These are phyloP conservation scores for Nannoperca australis DNA, from an alignment of 2,797 vertebrate species.

Conservation along the genomic window DNA sequence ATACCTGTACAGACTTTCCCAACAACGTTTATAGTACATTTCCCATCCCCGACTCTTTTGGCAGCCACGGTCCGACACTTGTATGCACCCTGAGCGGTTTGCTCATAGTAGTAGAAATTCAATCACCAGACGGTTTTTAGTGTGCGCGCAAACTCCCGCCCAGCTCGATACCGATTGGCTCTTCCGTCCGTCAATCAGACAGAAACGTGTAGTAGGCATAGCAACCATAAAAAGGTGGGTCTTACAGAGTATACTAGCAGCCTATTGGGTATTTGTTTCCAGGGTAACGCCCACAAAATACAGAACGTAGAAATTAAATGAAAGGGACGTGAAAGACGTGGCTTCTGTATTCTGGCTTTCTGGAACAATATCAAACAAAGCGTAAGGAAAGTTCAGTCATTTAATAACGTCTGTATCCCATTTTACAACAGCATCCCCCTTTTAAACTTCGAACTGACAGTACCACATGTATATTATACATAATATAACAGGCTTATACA, in stretches of 20 bases:
- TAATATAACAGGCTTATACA: too few species aligned
- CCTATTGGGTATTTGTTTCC: slow-evolving; percentile 59
- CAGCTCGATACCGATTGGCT: slow-evolving; percentile 72
- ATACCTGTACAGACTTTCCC: slow-evolving; percentile 78
- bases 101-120: slow-evolving; percentile 73
- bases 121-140: slow-evolving; percentile 65
- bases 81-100: slow-evolving; percentile 54
- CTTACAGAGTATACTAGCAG: slow-evolving; percentile 2
- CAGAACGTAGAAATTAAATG: background rate
- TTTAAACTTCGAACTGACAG: background rate
- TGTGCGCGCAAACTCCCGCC: slow-evolving; percentile 63
- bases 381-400: background rate
- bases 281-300: slow-evolving; percentile 46
- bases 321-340: background rate
- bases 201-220: slow-evolving; percentile 79
- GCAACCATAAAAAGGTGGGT: slow-evolving; percentile 79
- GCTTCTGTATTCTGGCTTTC: background rate
- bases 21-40: slow-evolving; percentile 63
- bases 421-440: background rate
- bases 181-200: slow-evolving; percentile 25
- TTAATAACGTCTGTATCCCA: background rate
- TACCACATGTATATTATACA: background rate
- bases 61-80: slow-evolving; percentile 30
- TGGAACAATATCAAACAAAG: background rate
- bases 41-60: slow-evolving; percentile 51